phyloP scores from a whole-genome alignment of 2,113 vertebrate genomes.

The Opisthocomus hoazin region DNA sequence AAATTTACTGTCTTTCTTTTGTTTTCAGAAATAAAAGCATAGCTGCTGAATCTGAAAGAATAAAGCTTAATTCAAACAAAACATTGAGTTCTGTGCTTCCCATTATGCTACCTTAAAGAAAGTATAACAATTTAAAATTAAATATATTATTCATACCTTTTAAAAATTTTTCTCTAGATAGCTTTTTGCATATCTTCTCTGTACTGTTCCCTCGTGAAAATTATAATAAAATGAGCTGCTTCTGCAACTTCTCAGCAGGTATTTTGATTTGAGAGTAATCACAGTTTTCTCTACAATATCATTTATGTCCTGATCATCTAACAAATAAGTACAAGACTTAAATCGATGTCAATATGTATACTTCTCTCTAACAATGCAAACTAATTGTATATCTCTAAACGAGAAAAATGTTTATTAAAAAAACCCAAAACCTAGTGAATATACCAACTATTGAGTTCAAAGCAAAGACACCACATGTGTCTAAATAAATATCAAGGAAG shows the following conservation, averaged over 20 bases:
- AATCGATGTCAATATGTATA: conserved; percentile 39
- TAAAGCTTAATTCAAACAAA: not conserved
- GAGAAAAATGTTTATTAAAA: conserved; percentile 54
- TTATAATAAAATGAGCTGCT: conserved; percentile 36
- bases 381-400: conserved; percentile 52
- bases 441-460: conserved; percentile 67
- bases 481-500: conserved; percentile 71
- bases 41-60: not conserved
- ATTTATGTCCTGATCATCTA: conserved; percentile 39
- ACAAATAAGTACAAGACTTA: conserved; percentile 59
- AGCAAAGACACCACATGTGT: conserved; percentile 59
- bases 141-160: conserved; percentile 28
- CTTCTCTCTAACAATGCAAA: conserved; percentile 46
- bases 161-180: not conserved
- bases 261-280: conserved; percentile 53
- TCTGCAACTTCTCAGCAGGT: conserved; percentile 51
- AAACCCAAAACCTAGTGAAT: conserved; percentile 28
- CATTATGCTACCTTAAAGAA: not conserved
- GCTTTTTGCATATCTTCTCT: not conserved
- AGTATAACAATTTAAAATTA: conserved; percentile 28
- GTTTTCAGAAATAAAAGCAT: conserved; percentile 5
- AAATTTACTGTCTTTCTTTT: not conserved
- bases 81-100: not conserved
- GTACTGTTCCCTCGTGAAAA: not conserved
- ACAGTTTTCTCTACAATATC: conserved; percentile 33